phyloP scores from a whole-genome alignment of 2,797 vertebrate genomes.

The Phoebastria nigripes region DNA sequence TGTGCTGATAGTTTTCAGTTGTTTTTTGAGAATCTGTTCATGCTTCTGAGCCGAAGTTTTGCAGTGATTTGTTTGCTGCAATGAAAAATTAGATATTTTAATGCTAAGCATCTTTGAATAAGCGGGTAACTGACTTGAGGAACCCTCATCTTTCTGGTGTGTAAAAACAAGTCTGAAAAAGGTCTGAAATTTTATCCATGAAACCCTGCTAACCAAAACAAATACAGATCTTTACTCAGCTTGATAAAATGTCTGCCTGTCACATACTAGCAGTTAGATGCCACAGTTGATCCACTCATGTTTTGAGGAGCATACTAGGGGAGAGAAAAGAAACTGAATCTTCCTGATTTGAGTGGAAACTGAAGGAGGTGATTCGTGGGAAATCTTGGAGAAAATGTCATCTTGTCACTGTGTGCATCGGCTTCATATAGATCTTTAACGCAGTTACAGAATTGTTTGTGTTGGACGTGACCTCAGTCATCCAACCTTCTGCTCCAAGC shows the following conservation, averaged over 20 bases:
- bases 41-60: neutral
- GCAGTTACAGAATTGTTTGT: neutral
- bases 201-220: neutral
- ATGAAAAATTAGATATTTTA: neutral
- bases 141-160: neutral
- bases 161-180: neutral
- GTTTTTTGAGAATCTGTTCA: neutral
- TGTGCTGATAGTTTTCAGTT: neutral
- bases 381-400: neutral
- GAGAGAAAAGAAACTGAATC: neutral
- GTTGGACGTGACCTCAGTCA: accelerated
- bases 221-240: neutral
- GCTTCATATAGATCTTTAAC: neutral
- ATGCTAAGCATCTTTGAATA: neutral
- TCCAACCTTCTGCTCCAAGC: neutral
- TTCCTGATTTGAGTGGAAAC: neutral
- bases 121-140: neutral
- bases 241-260: neutral
- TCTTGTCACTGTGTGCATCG: neutral
- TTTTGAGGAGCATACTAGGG: neutral
- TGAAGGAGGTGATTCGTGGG: neutral
- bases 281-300: neutral
- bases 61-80: neutral
- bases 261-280: neutral
- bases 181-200: neutral